Evolutionary conservation across 2,797 vertebrate species (phyloP).

Genomic region (Moxostoma hubbsi): DNA sequence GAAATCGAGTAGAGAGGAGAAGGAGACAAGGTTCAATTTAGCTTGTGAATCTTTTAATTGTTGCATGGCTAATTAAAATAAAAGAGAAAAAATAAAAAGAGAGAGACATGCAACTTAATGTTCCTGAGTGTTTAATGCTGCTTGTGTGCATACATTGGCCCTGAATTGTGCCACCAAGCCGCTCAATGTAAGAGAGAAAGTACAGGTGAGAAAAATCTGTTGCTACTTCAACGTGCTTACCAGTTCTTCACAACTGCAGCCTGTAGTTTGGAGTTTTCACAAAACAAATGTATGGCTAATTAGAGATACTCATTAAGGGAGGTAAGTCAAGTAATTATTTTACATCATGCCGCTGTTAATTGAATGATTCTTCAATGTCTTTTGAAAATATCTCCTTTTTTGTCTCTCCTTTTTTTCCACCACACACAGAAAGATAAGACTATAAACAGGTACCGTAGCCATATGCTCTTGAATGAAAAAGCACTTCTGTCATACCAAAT

Average conservation of each 20-base stretch:
- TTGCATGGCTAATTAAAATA: constrained; percentile 98
- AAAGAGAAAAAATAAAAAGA: constrained; percentile 73
- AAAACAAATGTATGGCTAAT: constrained; percentile 99
- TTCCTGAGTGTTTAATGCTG: constrained; percentile 90
- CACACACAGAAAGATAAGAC: constrained; percentile 78
- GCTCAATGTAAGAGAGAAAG: constrained; percentile 76
- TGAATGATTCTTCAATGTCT: constrained; percentile 98
- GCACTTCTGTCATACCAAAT: constrained; percentile 78
- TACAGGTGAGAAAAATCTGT: constrained; percentile 67
- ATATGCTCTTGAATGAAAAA: constrained; percentile 80
- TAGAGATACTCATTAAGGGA: constrained; percentile 98
- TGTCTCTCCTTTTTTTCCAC: constrained; percentile 74
- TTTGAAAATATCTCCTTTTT: constrained; percentile 89
- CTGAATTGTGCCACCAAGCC: constrained; percentile 91
- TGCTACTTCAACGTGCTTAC: constrained; percentile 85
- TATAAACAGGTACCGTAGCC: constrained; percentile 77
- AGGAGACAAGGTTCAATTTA: constrained; percentile 99
- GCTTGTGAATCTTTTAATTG: constrained; percentile 99
- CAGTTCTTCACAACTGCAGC: constrained; percentile 91
- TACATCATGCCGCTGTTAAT: constrained; percentile 99
- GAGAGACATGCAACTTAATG: constrained; percentile 86
- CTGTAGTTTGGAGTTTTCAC: constrained; percentile 91
- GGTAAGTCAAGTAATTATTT: constrained; percentile 97
- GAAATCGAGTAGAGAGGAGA: constrained; percentile 96
- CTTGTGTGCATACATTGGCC: constrained; percentile 91